Conservation (phyloP, 2,888 invertebrate species). For the Aethes cnicana region DNA sequence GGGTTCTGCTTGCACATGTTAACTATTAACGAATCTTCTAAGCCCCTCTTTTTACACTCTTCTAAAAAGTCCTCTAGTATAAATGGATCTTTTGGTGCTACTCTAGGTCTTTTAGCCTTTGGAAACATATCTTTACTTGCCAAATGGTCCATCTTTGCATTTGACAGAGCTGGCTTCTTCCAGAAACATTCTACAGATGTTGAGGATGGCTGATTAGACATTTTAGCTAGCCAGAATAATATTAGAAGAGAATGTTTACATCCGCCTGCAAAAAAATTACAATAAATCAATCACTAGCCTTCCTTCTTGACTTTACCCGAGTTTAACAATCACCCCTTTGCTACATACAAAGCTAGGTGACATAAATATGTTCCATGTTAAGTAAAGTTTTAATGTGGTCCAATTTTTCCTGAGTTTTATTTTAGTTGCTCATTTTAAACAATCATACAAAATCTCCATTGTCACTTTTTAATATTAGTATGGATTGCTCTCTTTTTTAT, state of each 20-base stretch:
- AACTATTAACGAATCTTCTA: slow-evolving; percentile 3
- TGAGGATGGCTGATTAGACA: slow-evolving; percentile 2
- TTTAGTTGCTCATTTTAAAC: too few relatives aligned
- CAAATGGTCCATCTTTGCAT: background rate
- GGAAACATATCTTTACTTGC: slow-evolving; percentile 2
- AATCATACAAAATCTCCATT: too few relatives aligned
- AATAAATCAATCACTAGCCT: too few relatives aligned
- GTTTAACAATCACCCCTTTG: too few relatives aligned
- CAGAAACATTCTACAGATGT: slow-evolving; percentile 11
- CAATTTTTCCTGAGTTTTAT: too few relatives aligned
- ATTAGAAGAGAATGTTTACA: slow-evolving; percentile 22
- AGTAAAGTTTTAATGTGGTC: too few relatives aligned
- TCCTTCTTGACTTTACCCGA: too few relatives aligned
- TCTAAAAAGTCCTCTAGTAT: background rate
- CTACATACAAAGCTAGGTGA: too few relatives aligned
- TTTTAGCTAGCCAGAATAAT: slow-evolving; percentile 16
- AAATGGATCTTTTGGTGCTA: slow-evolving; percentile 5
- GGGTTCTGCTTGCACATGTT: too few relatives aligned
- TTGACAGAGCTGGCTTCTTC: slow-evolving; percentile 7
- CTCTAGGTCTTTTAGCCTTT: background rate
- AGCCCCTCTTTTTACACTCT: background rate
- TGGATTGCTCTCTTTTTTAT: too few relatives aligned
- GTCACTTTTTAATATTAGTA: too few relatives aligned
- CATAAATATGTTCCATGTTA: too few relatives aligned
- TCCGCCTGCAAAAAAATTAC: slow-evolving; percentile 5